phyloP scores from a whole-genome alignment of 1,140 invertebrate species.

The Brachystomella parvula region DNA sequence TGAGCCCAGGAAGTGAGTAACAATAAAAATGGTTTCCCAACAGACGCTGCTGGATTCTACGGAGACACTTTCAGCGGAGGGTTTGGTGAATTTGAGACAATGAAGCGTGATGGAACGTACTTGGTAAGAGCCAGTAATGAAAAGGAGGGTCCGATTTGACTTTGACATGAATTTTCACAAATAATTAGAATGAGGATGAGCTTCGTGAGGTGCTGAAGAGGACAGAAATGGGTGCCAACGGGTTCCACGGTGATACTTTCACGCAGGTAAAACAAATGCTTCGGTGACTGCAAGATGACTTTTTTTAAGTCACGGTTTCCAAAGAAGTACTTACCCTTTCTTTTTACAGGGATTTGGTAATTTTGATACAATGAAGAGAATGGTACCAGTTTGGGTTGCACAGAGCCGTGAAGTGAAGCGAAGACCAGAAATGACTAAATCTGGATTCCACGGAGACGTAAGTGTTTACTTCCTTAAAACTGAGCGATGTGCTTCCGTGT shows the following conservation, averaged over 20 bases:
- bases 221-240: conserved; percentile 35
- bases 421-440: conserved; percentile 45
- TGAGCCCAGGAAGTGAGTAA: not conserved
- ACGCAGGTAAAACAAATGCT: conserved; percentile 30
- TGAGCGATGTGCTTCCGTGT: too few relatives aligned
- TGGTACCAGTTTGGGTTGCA: conserved; percentile 28
- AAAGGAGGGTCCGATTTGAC: conserved; percentile 10
- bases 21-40: not conserved
- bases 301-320: conserved; percentile 27
- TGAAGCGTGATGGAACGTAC: conserved; percentile 38
- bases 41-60: conserved; percentile 40
- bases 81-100: conserved; percentile 44
- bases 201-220: not conserved
- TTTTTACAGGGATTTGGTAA: conserved; percentile 39
- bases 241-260: conserved; percentile 44
- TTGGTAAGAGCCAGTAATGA: conserved; percentile 8
- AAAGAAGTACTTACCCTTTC: conserved; percentile 27
- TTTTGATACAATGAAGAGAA: conserved; percentile 43
- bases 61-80: conserved; percentile 43
- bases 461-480: too few relatives aligned
- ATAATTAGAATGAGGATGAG: conserved; percentile 3
- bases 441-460: conserved; percentile 46
- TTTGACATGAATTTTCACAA: conserved; percentile 18
- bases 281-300: conserved; percentile 20
- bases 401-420: conserved; percentile 34